phyloP scores from a whole-genome alignment of 2,113 vertebrate species.

The Chiloscyllium plagiosum region DNA sequence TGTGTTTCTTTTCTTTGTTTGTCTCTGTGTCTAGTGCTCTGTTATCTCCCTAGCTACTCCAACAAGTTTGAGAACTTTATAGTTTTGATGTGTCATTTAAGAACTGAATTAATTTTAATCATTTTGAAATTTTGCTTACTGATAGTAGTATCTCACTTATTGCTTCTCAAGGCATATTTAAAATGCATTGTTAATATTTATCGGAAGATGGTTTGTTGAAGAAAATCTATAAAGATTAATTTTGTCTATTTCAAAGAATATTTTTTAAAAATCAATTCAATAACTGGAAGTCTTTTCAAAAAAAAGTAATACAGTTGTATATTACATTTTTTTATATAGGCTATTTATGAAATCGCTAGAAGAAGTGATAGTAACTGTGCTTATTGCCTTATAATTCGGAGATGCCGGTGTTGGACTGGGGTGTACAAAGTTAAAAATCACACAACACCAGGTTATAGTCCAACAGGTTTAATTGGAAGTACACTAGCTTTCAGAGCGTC shows the following conservation, averaged over 20 bases:
- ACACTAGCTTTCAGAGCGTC: no score
- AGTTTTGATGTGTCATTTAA: not conserved
- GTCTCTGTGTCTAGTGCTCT: not conserved
- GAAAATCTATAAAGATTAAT: not conserved
- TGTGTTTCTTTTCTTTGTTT: not conserved
- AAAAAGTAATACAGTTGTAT: not conserved
- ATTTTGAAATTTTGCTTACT: not conserved
- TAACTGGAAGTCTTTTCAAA: not conserved
- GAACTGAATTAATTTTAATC: not conserved
- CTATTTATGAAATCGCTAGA: not conserved
- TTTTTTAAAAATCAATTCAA: not conserved
- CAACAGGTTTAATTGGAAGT: no score
- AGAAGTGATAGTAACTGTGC: not conserved
- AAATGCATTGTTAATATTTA: not conserved
- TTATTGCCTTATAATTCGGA: no score
- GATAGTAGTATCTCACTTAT: not conserved
- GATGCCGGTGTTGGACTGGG: no score
- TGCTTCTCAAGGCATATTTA: not conserved
- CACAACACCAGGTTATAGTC: no score
- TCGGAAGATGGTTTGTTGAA: not conserved
- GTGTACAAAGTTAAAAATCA: no score
- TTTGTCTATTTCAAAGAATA: not conserved
- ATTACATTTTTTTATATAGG: not conserved
- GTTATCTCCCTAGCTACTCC: not conserved
- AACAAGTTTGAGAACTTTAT: not conserved